Base-by-base conservation (phyloP, 2,888 invertebrate genomes). In the Hanleya hanleyi region DNA sequence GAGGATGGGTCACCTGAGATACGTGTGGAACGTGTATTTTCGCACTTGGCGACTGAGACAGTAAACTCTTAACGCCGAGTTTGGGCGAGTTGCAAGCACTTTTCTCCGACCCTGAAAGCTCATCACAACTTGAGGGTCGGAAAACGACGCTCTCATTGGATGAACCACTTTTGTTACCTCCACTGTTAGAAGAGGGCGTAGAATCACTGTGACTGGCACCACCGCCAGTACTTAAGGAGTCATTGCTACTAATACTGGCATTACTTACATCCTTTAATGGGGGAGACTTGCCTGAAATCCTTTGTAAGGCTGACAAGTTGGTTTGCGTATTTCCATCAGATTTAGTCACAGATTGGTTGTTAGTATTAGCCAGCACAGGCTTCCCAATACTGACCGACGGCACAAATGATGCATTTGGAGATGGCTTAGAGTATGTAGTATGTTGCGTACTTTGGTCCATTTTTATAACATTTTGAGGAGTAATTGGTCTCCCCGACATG, bases 71-170 rank as follows among this genome's bases (percentile, higher is more conserved):
- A 29, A 86, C 81, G 9, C 86, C 86, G 6, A 87, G 77, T 70
- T 84, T 81, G 0, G 87, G 87, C 18, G 87, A 87, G 75, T 79
- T 86, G 38, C 82, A 38, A 33, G 37, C 77, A 70, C 75, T 73
- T 26, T 70, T 65, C 32, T 70, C 70, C 36, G 79, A 73, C 15
- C 74, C 75, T 1, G 79, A 79, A 29, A 73, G 69, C 50, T 85
- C 84, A 7, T 84, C 83, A 67, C 83, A 85, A 67, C 84, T 83
- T 26, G 84, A 79, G 26, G 83, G 83, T 70, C 80, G 79, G 72
- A 81, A 80, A 61, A 87, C 83, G 38, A 87, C 86, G 77, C 87
- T 87, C 74, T 88, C 88, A 70, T 81, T 87, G 0, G 87, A 87
- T 0, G 87, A 87, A 22, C 78, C 77, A 69, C 85, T 86, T 69